Percentiles rank a stretch among this genome's conserved stretches.
Conservation (phyloP, 2,113 vertebrate species). For the Martes martes region DNA sequence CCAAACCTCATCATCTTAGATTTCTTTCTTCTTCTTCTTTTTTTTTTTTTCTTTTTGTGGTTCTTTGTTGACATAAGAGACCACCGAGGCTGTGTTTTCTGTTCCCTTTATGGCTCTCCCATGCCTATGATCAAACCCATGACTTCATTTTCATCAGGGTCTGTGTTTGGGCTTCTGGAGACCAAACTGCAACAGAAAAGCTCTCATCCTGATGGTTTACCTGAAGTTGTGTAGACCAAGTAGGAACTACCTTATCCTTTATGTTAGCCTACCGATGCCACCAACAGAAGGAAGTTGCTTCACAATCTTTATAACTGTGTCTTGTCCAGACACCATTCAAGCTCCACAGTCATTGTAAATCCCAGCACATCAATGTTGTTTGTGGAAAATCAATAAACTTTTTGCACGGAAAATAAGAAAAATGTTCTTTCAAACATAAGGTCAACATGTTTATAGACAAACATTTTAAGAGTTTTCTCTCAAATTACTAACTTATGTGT, state of each 20-base stretch:
- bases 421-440: background rate
- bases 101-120: accelerated
- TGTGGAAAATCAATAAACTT: background rate
- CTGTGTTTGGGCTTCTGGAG: background rate
- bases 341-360: background rate
- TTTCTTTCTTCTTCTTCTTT: background rate
- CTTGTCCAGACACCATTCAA: background rate
- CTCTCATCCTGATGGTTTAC: background rate
- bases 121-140: no score
- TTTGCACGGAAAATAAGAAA: background rate
- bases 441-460: background rate
- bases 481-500: background rate
- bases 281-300: background rate
- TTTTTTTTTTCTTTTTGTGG: background rate
- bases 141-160: background rate
- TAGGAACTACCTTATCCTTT: background rate
- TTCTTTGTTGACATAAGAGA: background rate
- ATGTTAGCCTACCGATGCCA: background rate
- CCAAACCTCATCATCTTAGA: background rate
- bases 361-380: background rate
- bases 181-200: background rate
- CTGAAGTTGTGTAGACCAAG: no score
- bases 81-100: background rate
- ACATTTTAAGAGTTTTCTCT: background rate
- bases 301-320: background rate